Base-by-base conservation (phyloP, 2,888 invertebrate genomes). In the Reticulitermes lucifugus region DNA sequence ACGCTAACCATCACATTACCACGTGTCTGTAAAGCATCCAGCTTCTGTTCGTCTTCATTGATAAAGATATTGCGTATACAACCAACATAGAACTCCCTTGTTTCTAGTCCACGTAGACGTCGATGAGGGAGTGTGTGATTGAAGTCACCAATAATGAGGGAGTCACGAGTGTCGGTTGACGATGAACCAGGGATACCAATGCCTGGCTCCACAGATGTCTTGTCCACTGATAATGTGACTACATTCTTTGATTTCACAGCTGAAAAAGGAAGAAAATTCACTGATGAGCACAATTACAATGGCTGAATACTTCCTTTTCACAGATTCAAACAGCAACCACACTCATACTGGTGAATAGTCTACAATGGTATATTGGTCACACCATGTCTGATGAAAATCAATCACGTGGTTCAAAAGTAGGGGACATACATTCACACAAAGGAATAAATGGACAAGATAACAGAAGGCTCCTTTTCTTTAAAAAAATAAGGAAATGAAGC, bases 101-200 rank as follows among this genome's bases (percentile, higher is more conserved):
- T 95, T 70, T 93, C 92, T 6, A 96, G 93, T 2, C 97, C 98
- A 55, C 94, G 91, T 0, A 93, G 89, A 87, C 89, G 89, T 79
- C 90, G 91, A 83, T 89, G 88, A 85, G 92, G 91, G 83, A 89
- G 88, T 85, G 92, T 90, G 84, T 93, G 92, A 2, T 95, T 95
- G 91, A 98, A 96, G 0, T 98, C 98, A 35, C 99, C 99, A 88
- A 99, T 93, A 91, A 96, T 99, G 59, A 99, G 92, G 0, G 98
- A 96, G 86, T 97, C 95, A 51, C 94, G 94, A 0, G 98, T 97
- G 89, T 96, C 95, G 0, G 97, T 96, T 0, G 94, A 93, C 0
- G 93, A 92, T 41, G 94, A 92, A 29, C 93, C 93, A 41, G 93
- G 93, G 51, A 90, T 91, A 9, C 96, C 96, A 59, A 96, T 93